Conservation (phyloP, 1,140 invertebrate genomes). For the Cydia amplana region DNA sequence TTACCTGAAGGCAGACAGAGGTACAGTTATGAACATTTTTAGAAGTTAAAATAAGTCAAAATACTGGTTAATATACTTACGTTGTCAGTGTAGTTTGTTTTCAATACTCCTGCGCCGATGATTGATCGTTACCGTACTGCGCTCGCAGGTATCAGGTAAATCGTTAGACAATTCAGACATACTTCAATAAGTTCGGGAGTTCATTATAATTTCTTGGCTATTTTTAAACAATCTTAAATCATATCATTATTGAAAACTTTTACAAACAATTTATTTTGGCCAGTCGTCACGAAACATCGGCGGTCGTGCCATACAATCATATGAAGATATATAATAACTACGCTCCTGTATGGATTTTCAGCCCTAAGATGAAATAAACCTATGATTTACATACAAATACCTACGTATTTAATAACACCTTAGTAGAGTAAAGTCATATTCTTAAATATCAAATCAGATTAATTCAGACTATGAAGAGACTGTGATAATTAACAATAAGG, state of each 20-base stretch:
- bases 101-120: conserved; percentile 58
- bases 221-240: background rate
- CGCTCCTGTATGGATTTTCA: too few species aligned
- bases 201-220: background rate
- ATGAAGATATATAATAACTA: background rate
- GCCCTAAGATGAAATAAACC: too few species aligned
- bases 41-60: background rate
- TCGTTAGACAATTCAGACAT: conserved; percentile 33
- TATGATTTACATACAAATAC: too few species aligned
- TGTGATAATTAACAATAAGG: too few species aligned
- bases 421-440: too few species aligned
- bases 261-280: background rate
- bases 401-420: too few species aligned
- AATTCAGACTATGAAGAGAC: too few species aligned
- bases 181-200: conserved; percentile 41
- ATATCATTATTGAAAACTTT: background rate
- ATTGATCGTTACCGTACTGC: conserved; percentile 58
- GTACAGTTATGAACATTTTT: background rate
- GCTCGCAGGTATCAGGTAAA: conserved; percentile 42
- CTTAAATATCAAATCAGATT: too few species aligned
- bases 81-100: conserved; percentile 45
- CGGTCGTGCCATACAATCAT: background rate
- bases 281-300: background rate
- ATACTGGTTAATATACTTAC: background rate
- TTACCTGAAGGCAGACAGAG: background rate